phyloP scores from a whole-genome alignment of 2,888 invertebrate genomes.

The Tanypteryx hageni region DNA sequence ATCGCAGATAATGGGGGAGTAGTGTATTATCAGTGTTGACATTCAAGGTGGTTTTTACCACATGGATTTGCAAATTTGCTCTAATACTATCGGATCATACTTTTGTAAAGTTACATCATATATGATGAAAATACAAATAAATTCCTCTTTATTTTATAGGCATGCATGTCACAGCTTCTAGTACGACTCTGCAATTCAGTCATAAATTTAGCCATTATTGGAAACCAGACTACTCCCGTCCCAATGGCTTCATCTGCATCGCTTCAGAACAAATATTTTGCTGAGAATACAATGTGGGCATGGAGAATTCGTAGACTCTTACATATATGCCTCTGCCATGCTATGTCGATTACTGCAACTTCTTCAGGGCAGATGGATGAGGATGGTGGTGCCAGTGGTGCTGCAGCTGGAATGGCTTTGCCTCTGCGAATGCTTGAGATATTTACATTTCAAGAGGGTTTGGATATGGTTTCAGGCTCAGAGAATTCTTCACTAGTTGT shows the following conservation, averaged over 20 bases:
- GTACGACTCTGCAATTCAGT: conserved; percentile 24
- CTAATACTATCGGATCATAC: no score
- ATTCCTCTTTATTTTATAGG: conserved; percentile 68
- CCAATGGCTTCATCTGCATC: background rate
- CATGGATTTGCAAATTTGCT: no score
- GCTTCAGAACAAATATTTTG: background rate
- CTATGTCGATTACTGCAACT: conserved; percentile 65
- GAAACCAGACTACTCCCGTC: background rate
- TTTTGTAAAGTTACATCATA: no score
- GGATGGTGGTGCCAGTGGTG: conserved; percentile 65
- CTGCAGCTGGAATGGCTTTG: conserved; percentile 80
- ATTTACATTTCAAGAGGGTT: conserved; percentile 73
- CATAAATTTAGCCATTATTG: conserved; percentile 10
- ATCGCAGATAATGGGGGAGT: no score
- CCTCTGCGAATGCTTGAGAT: conserved; percentile 88
- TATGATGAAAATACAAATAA: no score
- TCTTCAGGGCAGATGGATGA: background rate
- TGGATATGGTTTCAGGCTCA: background rate
- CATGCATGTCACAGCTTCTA: conserved; percentile 60
- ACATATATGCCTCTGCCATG: conserved; percentile 69
- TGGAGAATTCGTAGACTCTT: conserved; percentile 74
- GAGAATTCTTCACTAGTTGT: conserved; percentile 2
- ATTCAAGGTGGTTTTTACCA: no score
- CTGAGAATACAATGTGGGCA: conserved; percentile 71
- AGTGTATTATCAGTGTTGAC: no score